Evolutionary conservation across 1,140 invertebrate species (phyloP).

Genomic region (Glossosoma conforme): DNA sequence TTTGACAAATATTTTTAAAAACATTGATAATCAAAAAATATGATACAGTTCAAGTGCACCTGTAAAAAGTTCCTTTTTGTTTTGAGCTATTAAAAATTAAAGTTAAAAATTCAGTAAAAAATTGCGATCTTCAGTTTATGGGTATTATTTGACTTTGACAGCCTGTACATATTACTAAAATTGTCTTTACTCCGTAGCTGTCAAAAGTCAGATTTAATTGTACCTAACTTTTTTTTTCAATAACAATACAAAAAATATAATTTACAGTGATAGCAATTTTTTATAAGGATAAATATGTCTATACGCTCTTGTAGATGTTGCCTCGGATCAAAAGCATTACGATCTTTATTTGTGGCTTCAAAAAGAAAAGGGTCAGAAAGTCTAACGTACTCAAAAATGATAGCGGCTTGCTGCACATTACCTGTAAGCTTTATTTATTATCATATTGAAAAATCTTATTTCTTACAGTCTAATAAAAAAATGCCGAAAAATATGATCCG

Average conservation of each 20-base stretch:
- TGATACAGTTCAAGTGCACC: too few relatives aligned
- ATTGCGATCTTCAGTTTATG: neutral
- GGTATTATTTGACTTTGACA: conserved; percentile 3
- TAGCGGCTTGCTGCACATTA: conserved; percentile 8
- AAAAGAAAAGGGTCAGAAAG: neutral
- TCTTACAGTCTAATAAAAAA: neutral
- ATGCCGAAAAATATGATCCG: neutral
- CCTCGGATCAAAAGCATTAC: neutral
- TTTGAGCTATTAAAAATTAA: neutral
- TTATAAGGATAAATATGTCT: conserved; percentile 4
- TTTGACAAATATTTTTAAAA: too few relatives aligned
- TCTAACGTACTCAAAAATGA: conserved; percentile 10
- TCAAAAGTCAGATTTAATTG: neutral
- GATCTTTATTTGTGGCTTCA: conserved; percentile 2
- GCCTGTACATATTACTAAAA: neutral
- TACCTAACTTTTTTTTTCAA: neutral
- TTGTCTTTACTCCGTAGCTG: neutral
- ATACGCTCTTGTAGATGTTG: conserved; percentile 17
- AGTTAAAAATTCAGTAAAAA: neutral
- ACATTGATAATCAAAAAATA: too few relatives aligned
- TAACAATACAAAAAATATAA: neutral
- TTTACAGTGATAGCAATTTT: neutral
- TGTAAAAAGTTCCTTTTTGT: too few relatives aligned
- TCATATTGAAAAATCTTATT: neutral
- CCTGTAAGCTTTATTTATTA: neutral